phyloP scores from a whole-genome alignment of 2,113 vertebrate species.

The Nesogale talazaci region DNA sequence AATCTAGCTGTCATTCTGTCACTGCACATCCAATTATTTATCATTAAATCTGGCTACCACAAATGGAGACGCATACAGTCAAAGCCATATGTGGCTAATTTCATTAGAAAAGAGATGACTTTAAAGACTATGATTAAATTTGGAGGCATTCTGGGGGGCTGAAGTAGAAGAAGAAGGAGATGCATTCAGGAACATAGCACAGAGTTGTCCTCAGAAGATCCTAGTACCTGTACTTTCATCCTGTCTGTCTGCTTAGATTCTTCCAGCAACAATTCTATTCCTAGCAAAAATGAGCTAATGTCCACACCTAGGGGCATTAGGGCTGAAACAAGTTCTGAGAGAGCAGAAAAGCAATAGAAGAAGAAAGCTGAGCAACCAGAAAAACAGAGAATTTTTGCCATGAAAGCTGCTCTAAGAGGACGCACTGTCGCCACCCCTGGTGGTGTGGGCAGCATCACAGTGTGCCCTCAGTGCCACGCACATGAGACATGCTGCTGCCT shows the following conservation, averaged over 20 bases:
- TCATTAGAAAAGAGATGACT: neutral
- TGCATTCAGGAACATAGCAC: neutral
- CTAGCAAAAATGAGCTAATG: neutral
- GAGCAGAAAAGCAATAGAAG: neutral
- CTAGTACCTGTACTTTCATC: neutral
- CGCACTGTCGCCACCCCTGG: accelerated
- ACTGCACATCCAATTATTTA: neutral
- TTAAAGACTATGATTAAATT: neutral
- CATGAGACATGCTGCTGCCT: neutral
- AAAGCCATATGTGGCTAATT: neutral
- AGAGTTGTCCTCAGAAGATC: neutral
- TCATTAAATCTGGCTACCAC: neutral
- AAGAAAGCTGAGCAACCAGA: neutral
- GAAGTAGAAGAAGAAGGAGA: neutral
- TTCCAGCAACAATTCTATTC: neutral
- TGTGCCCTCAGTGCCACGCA: accelerated
- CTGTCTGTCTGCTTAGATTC: neutral
- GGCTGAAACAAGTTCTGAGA: neutral
- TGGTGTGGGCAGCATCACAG: neutral
- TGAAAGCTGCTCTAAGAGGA: neutral
- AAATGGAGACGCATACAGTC: neutral
- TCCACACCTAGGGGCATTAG: neutral
- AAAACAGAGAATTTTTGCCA: neutral
- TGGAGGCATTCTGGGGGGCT: neutral
- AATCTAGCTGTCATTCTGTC: neutral